A percentile compares a stretch with the other conserved stretches of the same genome.
phyloP scores from a whole-genome alignment of 2,797 vertebrate genomes.

The Glossophaga mutica region DNA sequence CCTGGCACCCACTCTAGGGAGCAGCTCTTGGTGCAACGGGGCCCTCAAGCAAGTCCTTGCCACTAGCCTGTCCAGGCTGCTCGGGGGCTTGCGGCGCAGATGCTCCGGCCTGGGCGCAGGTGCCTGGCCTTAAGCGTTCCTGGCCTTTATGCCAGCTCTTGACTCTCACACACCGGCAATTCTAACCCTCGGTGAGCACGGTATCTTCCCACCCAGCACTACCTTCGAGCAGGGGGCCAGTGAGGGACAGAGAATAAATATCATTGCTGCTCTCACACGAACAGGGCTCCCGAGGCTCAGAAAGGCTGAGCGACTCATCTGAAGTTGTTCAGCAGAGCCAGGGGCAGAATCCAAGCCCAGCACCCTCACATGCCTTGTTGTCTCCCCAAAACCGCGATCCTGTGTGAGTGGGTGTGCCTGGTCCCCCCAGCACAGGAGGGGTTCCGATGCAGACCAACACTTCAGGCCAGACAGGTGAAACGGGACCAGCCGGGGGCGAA shows the following conservation, averaged over 20 bases:
- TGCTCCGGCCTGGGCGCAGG: neutral
- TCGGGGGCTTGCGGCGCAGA: neutral
- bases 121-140: neutral
- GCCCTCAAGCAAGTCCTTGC: neutral
- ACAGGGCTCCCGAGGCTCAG: neutral
- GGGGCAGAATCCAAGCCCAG: neutral
- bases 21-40: neutral
- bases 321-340: neutral
- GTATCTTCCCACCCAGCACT: neutral
- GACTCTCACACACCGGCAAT: neutral
- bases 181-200: neutral
- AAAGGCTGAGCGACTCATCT: neutral
- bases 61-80: neutral
- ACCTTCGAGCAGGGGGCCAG: neutral
- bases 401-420: neutral
- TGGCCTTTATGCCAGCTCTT: neutral
- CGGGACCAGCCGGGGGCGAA: neutral
- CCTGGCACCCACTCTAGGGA: neutral
- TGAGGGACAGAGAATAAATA: neutral
- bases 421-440: neutral
- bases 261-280: accelerated
- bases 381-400: neutral
- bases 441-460: accelerated
- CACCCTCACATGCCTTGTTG: neutral
- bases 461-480: neutral